A percentile compares a stretch with the other conserved stretches of the same genome.
Evolutionary conservation across 2,888 invertebrate genomes (phyloP).

Genomic region (Synanthedon myopaeformis): DNA sequence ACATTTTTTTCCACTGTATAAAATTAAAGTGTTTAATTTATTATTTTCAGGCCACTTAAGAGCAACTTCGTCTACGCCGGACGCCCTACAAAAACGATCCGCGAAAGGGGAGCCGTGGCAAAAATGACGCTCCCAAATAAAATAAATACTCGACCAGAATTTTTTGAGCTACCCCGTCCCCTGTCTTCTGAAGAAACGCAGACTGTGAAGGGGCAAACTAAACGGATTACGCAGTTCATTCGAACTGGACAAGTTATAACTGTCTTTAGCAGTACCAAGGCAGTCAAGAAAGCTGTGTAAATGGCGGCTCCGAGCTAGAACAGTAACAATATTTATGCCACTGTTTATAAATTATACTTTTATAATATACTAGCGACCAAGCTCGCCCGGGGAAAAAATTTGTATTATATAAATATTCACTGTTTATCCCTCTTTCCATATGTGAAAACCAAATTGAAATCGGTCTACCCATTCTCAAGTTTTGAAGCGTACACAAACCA

Average conservation of each 20-base stretch:
- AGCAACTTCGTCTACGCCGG: conserved; percentile 29
- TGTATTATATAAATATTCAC: too few species aligned
- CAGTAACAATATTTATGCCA: conserved; percentile 3
- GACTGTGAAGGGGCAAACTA: conserved; percentile 10
- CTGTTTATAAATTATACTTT: too few species aligned
- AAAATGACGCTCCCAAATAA: conserved; percentile 59
- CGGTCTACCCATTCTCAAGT: too few species aligned
- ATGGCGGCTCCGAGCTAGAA: conserved; percentile 8
- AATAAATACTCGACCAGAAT: conserved; percentile 41
- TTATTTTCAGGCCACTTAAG: conserved; percentile 29
- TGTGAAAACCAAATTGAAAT: too few species aligned
- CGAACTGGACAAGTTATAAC: conserved; percentile 17
- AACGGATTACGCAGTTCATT: conserved; percentile 12
- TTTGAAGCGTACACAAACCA: too few species aligned
- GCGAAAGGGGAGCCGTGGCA: conserved; percentile 51
- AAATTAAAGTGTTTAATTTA: neutral
- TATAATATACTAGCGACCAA: too few species aligned
- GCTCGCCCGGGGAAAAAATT: too few species aligned
- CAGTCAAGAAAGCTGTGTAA: conserved; percentile 13
- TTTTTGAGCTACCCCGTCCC: conserved; percentile 18
- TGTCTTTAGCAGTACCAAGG: conserved; percentile 18
- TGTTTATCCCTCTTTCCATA: too few species aligned
- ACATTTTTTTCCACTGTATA: too few species aligned
- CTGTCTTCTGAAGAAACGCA: conserved; percentile 5
- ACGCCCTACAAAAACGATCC: conserved; percentile 52